Percentiles rank a stretch among this genome's conserved stretches.
Evolutionary conservation across 2,113 vertebrate genomes (phyloP).

Genomic region (Gasterosteus aculeatus): DNA sequence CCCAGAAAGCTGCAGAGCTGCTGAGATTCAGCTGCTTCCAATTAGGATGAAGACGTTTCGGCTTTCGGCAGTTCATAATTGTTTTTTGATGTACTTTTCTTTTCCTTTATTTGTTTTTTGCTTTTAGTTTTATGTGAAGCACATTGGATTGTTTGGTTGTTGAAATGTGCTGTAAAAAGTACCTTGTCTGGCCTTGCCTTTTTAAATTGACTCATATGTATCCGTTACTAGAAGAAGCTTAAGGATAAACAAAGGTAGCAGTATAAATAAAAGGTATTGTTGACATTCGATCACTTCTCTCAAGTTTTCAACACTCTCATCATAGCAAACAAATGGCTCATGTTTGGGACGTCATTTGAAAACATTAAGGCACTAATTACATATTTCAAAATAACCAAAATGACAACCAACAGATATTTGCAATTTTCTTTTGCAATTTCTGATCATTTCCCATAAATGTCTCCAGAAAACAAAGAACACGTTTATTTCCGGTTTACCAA

Average conservation of each 20-base stretch:
- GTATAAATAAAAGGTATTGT: neutral
- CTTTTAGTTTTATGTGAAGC: no score
- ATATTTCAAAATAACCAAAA: neutral
- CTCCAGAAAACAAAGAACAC: conserved; percentile 4
- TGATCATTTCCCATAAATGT: neutral
- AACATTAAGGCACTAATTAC: neutral
- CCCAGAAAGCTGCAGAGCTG: no score
- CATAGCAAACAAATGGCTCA: neutral
- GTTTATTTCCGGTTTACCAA: conserved; percentile 14
- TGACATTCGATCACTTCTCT: neutral
- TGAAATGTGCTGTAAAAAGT: no score
- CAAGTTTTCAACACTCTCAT: neutral
- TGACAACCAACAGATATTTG: neutral
- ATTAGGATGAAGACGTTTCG: no score
- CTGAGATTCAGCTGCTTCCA: no score
- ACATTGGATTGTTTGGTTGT: no score
- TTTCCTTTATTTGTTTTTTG: no score
- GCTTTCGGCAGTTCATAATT: no score
- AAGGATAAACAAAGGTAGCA: neutral
- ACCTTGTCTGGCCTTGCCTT: neutral
- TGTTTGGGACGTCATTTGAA: neutral
- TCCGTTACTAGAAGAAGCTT: neutral
- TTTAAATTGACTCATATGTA: neutral
- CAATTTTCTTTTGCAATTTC: neutral
- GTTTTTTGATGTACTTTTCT: no score